Base-by-base conservation (phyloP, 1,140 invertebrate genomes). In the Acromyrmex charruanus region DNA sequence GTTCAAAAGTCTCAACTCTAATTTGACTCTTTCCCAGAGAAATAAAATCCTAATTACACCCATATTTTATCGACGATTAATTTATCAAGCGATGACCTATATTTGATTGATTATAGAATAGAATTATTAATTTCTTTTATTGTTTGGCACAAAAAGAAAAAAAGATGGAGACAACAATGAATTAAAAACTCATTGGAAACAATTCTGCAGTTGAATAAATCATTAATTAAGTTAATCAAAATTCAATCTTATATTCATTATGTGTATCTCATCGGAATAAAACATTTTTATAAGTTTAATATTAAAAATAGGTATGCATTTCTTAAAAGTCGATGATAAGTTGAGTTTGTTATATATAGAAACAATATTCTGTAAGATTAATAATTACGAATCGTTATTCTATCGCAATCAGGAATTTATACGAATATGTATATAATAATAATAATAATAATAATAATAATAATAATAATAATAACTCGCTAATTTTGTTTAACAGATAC, bases 401-500 rank as follows among this genome's bases (percentile, higher is more conserved):
- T 53, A 1, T 55, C 49, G 28, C 2, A 31, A 31, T 31, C 28
- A 31, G 28, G 3, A 31, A 77, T 25, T 6, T 35, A 35, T 35
- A 35, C 31, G 5, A 35, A 35, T 35, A 6, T 31, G 80, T 53
- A 2, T 12, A 39, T 39, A 10, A 39, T 39, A 35, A 35, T 35
- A 35, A 35, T 35, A 35, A 44, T 35, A 35, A 35, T 35, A 35
- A 44, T 35, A 35, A 35, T 35, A 35, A 39, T 39, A 7, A 39
- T 39, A 31, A 31, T 31, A 35, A 35, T 35, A 35, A 35, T 35
- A 39, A 44, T 44, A 44, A 44, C 10, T 44, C 39, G 10, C 10
- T 3, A 80, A 55, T 55, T 80, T 44, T 3, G 59, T 25, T 86
- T 66, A 21, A 39, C 63, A 93, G 92, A n/a, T 93, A 92, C 10